A percentile compares a stretch with the other conserved stretches of the same genome.
phyloP scores from a whole-genome alignment of 53 echinoderm and acorn worm species.

The Patiria pectinifera region DNA sequence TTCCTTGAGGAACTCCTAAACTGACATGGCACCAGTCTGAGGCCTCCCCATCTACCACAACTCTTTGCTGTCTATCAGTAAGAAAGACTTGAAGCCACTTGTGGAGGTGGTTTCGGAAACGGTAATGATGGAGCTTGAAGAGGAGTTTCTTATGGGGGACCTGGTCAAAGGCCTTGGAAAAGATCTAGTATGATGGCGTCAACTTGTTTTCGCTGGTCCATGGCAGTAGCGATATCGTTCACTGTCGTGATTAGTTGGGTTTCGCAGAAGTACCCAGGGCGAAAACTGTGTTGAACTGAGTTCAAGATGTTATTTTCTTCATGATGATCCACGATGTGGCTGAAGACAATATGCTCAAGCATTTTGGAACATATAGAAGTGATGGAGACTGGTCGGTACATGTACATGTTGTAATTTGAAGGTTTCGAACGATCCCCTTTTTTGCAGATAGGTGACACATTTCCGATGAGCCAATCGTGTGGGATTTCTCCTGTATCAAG shows the following conservation, averaged over 20 bases:
- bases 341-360: conserved; percentile 38
- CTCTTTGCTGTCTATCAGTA: too few relatives aligned
- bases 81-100: too few relatives aligned
- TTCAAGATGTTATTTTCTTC: too few relatives aligned
- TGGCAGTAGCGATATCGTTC: too few relatives aligned
- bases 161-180: conserved; percentile 54
- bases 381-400: conserved; percentile 1
- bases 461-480: neutral
- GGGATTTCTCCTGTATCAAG: conserved; percentile 52
- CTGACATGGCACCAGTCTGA: too few relatives aligned
- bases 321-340: too few relatives aligned
- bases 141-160: conserved; percentile 38
- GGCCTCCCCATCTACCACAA: too few relatives aligned
- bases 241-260: too few relatives aligned
- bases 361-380: neutral
- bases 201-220: neutral
- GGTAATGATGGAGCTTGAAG: neutral
- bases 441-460: neutral
- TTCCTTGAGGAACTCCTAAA: too few relatives aligned
- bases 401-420: conserved; percentile 30
- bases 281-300: too few relatives aligned
- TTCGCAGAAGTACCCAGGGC: too few relatives aligned
- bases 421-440: conserved; percentile 2
- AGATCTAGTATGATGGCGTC: conserved; percentile 61
- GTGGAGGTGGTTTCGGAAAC: too few relatives aligned